phyloP scores from a whole-genome alignment of 2,888 invertebrate genomes.

The Drosophila diplacantha region DNA sequence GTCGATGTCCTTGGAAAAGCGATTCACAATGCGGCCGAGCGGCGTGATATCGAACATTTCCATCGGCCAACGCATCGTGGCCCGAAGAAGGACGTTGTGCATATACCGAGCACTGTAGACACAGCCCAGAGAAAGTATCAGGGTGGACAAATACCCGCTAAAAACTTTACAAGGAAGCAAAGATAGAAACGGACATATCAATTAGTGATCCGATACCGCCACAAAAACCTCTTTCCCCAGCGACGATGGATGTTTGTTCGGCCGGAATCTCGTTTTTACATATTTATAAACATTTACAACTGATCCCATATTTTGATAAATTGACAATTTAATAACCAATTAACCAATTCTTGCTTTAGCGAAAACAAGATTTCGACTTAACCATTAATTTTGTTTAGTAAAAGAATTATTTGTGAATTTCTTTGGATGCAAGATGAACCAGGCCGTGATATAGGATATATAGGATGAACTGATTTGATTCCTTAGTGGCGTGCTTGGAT shows the following conservation, averaged over 20 bases:
- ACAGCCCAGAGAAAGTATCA: conserved; percentile 78
- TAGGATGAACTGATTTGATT: conserved; percentile 7
- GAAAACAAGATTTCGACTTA: background rate
- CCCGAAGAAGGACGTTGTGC: conserved; percentile 81
- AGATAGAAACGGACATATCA: background rate
- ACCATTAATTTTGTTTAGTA: background rate
- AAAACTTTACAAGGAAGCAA: conserved; percentile 60
- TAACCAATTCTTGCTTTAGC: background rate
- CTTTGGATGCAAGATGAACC: conserved; percentile 8
- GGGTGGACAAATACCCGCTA: conserved; percentile 72
- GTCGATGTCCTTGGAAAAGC: conserved; percentile 82
- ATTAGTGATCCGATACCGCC: conserved; percentile 13
- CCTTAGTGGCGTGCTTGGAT: conserved; percentile 9
- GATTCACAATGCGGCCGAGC: conserved; percentile 84
- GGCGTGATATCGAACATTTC: conserved; percentile 89
- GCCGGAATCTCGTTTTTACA: conserved; percentile 6
- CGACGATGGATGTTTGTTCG: background rate
- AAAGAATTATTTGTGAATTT: background rate
- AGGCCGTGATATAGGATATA: conserved; percentile 11
- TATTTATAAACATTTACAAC: background rate
- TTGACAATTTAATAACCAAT: too few species aligned
- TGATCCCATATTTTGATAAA: background rate
- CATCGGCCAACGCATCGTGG: conserved; percentile 84
- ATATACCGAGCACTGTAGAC: conserved; percentile 81
- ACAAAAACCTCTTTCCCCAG: conserved; percentile 9